These are phyloP conservation scores for Ferdinandea cuprea DNA, from an alignment of 2,888 invertebrate genomes.

Conservation along the genomic window DNA sequence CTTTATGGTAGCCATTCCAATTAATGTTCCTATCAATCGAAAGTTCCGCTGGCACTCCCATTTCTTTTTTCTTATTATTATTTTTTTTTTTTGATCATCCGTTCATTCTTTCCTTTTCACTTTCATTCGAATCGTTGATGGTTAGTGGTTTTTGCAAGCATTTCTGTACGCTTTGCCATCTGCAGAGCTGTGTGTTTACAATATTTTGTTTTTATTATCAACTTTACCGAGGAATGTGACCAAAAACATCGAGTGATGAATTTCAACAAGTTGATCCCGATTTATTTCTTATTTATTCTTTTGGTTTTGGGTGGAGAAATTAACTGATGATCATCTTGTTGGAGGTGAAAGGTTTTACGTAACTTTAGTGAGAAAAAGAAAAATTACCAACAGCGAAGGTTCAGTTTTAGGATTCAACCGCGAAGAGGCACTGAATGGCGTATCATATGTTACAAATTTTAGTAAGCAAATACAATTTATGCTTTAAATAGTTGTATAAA, in stretches of 20 bases:
- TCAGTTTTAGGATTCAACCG: neutral
- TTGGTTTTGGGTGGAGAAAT: conserved; percentile 38
- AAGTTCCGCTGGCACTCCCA: conserved; percentile 35
- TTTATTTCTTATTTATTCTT: conserved; percentile 7
- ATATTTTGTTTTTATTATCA: neutral
- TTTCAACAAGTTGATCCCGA: conserved; percentile 35
- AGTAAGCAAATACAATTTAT: too few relatives aligned
- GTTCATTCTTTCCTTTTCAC: conserved; percentile 30
- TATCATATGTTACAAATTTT: neutral
- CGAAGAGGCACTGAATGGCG: too few relatives aligned
- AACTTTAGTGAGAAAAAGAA: neutral
- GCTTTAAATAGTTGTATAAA: too few relatives aligned
- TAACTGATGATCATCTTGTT: conserved; percentile 13
- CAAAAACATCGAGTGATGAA: conserved; percentile 38
- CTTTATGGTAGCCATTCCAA: conserved; percentile 21
- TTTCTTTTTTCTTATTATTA: neutral
- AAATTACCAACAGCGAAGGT: conserved; percentile 1
- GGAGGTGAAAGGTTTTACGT: conserved; percentile 32
- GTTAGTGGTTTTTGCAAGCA: conserved; percentile 9
- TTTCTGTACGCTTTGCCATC: conserved; percentile 2
- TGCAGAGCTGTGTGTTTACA: neutral
- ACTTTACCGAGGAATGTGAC: neutral
- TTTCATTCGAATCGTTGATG: conserved; percentile 19
- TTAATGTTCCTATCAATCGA: conserved; percentile 39
- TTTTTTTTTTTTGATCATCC: too few relatives aligned